A percentile compares a stretch with the other conserved stretches of the same genome.
Evolutionary conservation across 37 sponge, comb jelly and placozoan genomes (phyloP).

Genomic region (Beroe ovata): DNA sequence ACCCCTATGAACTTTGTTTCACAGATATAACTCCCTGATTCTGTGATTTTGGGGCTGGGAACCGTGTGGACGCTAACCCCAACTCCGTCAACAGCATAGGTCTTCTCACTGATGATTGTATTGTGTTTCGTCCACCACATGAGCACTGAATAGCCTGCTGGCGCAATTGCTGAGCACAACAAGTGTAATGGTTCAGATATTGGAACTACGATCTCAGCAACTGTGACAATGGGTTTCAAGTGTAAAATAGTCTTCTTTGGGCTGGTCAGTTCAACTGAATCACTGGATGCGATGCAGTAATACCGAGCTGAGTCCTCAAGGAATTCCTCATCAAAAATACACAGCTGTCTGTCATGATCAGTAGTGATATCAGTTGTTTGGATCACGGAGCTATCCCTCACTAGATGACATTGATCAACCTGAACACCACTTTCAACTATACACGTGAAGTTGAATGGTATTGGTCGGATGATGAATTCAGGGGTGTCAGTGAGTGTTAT

Average conservation of each 20-base stretch:
- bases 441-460: not conserved
- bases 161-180: not conserved
- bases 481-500: not conserved
- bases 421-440: not conserved
- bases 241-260: not conserved
- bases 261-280: not conserved
- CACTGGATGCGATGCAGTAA: not conserved
- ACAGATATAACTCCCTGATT: constrained; percentile 6
- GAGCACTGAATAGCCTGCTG: not conserved
- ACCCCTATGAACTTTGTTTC: not conserved
- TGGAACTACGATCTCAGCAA: too few species aligned
- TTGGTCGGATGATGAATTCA: not conserved
- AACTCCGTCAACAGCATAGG: not conserved
- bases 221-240: not conserved
- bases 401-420: not conserved
- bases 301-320: not conserved
- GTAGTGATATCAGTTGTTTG: not conserved
- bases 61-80: not conserved
- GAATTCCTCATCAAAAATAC: not conserved
- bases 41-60: not conserved
- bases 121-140: not conserved
- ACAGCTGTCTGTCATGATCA: constrained; percentile 16
- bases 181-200: not conserved
- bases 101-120: not conserved
- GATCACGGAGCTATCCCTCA: not conserved